Evolutionary conservation across 23 tunicate genomes (phyloP), one percentile per base, ranked within the genome.

Genomic region (Ascidia mentula): DNA sequence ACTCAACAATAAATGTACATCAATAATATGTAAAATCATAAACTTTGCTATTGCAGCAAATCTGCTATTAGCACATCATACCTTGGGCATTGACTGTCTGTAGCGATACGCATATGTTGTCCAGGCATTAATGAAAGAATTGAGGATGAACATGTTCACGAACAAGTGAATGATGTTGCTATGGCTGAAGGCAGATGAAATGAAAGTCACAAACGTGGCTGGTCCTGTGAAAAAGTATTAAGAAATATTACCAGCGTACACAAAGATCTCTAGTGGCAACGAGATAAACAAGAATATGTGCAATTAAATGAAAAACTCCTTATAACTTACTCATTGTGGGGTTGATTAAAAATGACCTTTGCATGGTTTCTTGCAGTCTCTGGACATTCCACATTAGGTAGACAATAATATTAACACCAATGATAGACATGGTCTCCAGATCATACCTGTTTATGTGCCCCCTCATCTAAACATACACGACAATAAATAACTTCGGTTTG

Each of bases 121-220:
- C 93, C 93, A 88, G 35, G 93, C 93, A 28, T 37, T 34, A 28
- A 36, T 38, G 35, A 88, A 88, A 61, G 87, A 82, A 24, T 33
- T 34, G 0, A 88, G 35, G 69, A 88, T 80, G 46, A 77, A 88
- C 87, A 88, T 82, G 78, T 88, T 88, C 34, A 82, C 60, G 42
- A 60, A 77, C 24, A 88, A 33, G 69, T 88, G 93, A 0, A 88
- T 24, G 34, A 88, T 77, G 36, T 59, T 71, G 7, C 40, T 45
- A 32, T 88, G 93, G 46, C 93, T 88, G 82, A 88, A 88, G 36
- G 74, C 45, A 0, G 87, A 85, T 15, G 82, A 38, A 33, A 88
- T 8, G 13, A 20, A 53, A 53, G 28, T 53, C 2, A 26, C 65
- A 53, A 53, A 53, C 22, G 65, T 9, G 65, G 4, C 28, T 3